Conservation (phyloP, 2,797 vertebrate species). For the Thaleichthys pacificus region DNA sequence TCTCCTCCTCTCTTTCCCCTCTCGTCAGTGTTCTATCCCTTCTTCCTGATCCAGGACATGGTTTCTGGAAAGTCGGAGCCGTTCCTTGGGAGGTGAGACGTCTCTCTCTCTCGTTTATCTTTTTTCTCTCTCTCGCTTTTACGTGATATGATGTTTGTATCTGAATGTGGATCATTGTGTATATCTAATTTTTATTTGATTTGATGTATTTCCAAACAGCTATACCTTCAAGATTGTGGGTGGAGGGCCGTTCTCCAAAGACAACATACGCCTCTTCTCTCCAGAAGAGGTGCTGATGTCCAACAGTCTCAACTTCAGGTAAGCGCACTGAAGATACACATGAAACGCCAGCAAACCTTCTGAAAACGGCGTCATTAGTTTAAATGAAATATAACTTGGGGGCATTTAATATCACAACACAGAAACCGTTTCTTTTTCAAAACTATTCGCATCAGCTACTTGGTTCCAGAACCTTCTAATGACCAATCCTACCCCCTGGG, state of each 20-base stretch:
- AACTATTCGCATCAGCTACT: no score
- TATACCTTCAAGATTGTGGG: constrained; percentile 64
- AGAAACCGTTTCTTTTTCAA: no score
- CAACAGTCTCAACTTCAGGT: constrained; percentile 58
- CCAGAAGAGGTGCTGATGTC: constrained; percentile 54
- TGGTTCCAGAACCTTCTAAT: neutral
- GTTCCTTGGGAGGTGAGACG: constrained; percentile 65
- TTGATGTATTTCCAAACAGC: constrained; percentile 34
- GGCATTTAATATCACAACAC: no score
- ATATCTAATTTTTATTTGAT: neutral
- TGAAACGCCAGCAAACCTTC: neutral
- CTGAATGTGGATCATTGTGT: neutral
- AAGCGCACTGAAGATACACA: constrained; percentile 8
- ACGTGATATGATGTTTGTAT: no score
- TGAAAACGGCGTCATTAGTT: neutral
- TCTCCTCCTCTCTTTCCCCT: neutral
- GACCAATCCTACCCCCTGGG: neutral
- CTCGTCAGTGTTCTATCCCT: constrained; percentile 62
- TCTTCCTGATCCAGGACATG: constrained; percentile 71
- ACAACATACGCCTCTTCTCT: constrained; percentile 46
- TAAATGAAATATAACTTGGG: no score
- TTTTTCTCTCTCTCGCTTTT: neutral
- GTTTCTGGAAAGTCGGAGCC: constrained; percentile 60
- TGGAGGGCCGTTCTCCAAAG: constrained; percentile 40
- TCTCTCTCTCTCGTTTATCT: neutral